Evolutionary conservation across 2,888 invertebrate genomes (phyloP).

Genomic region (Furcula furcula): DNA sequence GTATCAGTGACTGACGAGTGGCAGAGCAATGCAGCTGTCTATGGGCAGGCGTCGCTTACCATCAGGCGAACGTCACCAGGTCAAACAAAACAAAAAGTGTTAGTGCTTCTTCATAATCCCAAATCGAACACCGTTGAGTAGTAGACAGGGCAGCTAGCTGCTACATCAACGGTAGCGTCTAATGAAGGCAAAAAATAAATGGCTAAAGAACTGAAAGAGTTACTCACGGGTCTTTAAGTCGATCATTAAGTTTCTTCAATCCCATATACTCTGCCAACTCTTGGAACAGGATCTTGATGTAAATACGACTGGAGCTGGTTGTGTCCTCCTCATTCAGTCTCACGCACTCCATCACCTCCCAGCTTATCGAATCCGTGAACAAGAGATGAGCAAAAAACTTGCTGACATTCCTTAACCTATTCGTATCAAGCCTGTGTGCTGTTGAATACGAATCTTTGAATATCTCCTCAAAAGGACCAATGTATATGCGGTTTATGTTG

Average conservation of each 20-base stretch:
- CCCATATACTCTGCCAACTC: slow-evolving; percentile 99
- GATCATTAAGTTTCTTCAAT: slow-evolving; percentile 92
- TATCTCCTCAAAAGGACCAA: slow-evolving; percentile 96
- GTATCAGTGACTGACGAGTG: no score
- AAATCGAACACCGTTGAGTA: no score
- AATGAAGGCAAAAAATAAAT: background rate
- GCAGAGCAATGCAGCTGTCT: no score
- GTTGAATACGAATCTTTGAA: slow-evolving; percentile 97
- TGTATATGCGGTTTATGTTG: slow-evolving; percentile 94
- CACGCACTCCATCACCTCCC: slow-evolving; percentile 95
- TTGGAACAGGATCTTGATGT: slow-evolving; percentile 98
- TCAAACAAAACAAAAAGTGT: no score
- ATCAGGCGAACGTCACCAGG: no score
- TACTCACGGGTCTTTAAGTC: slow-evolving; percentile 94
- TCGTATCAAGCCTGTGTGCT: slow-evolving; percentile 96
- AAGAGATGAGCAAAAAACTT: slow-evolving; percentile 98
- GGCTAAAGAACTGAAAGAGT: slow-evolving; percentile 19
- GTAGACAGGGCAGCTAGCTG: no score
- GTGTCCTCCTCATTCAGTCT: slow-evolving; percentile 98
- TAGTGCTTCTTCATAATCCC: no score
- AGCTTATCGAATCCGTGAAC: slow-evolving; percentile 97
- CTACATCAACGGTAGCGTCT: slow-evolving; percentile 7
- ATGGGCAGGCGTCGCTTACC: no score
- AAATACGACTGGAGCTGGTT: slow-evolving; percentile 97
- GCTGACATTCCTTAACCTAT: slow-evolving; percentile 96